These are phyloP conservation scores for Xestia xanthographa DNA, from an alignment of 2,888 invertebrate genomes.

Conservation along the genomic window DNA sequence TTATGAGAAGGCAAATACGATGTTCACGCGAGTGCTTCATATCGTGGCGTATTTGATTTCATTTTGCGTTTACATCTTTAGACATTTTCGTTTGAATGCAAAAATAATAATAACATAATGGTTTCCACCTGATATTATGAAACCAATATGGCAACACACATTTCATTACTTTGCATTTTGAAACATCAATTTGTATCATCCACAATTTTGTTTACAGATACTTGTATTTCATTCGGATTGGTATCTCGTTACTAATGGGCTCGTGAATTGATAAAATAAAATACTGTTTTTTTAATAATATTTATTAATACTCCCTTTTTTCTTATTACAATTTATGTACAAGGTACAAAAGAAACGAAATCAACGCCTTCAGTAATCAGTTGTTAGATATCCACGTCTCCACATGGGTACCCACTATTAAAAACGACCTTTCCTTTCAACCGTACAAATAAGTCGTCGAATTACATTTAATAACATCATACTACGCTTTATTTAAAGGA, in stretches of 20 bases:
- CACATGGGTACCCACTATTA: constrained; percentile 44
- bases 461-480: constrained; percentile 81
- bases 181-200: constrained; percentile 31
- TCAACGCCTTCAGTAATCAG: constrained; percentile 62
- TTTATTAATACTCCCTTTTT: constrained; percentile 86
- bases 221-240: background rate
- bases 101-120: constrained; percentile 26
- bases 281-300: constrained; percentile 76
- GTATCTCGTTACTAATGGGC: constrained; percentile 10
- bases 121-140: constrained; percentile 17
- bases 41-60: constrained; percentile 63
- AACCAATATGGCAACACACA: constrained; percentile 16
- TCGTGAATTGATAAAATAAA: constrained; percentile 51
- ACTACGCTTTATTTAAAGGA: constrained; percentile 82
- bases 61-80: constrained; percentile 59
- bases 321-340: constrained; percentile 87
- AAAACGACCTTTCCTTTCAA: constrained; percentile 61
- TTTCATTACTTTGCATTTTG: constrained; percentile 34
- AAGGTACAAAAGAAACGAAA: constrained; percentile 82
- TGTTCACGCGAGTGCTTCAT: constrained; percentile 61
- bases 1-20: constrained; percentile 69
- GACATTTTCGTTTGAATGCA: constrained; percentile 39
- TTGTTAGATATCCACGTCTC: constrained; percentile 51
- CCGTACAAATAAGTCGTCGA: constrained; percentile 78
- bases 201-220: constrained; percentile 6